Evolutionary conservation across 2,888 invertebrate genomes (phyloP).

Genomic region (Geotrupes spiniger): DNA sequence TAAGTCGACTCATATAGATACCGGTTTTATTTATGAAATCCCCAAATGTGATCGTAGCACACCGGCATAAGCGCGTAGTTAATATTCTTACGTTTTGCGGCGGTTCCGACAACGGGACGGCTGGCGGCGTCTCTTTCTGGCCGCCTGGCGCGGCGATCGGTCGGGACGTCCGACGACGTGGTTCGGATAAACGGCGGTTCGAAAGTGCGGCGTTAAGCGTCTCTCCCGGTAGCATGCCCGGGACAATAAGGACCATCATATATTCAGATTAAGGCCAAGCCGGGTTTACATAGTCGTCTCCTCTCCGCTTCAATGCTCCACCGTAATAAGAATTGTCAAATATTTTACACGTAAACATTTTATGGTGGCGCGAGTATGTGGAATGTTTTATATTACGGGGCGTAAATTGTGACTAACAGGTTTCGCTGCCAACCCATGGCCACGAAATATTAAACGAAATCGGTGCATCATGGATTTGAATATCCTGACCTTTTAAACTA

Average conservation of each 20-base stretch:
- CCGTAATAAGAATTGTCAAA: conserved; percentile 49
- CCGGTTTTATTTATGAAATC: conserved; percentile 37
- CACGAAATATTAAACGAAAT: too few species aligned
- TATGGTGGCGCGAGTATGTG: conserved; percentile 21
- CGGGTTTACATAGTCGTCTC: conserved; percentile 44
- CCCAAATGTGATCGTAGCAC: conserved; percentile 44
- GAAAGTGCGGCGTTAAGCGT: conserved; percentile 32
- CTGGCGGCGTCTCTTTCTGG: too few species aligned
- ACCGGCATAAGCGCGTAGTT: conserved; percentile 44
- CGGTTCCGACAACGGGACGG: neutral
- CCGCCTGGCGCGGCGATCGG: too few species aligned
- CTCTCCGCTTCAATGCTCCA: conserved; percentile 36
- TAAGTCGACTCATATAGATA: conserved; percentile 30
- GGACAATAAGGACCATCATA: conserved; percentile 49
- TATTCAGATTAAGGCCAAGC: conserved; percentile 48
- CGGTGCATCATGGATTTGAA: too few species aligned
- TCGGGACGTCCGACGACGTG: neutral
- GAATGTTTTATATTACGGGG: too few species aligned
- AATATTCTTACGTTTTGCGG: conserved; percentile 39
- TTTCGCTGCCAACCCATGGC: too few species aligned
- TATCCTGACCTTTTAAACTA: too few species aligned
- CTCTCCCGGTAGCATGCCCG: conserved; percentile 37
- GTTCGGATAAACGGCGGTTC: conserved; percentile 16
- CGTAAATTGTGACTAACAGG: too few species aligned
- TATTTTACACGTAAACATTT: conserved; percentile 47